Percentiles rank a stretch among this genome's conserved stretches.
Evolutionary conservation across 2,113 vertebrate species (phyloP).

Genomic region (Todiramphus saurophagus): DNA sequence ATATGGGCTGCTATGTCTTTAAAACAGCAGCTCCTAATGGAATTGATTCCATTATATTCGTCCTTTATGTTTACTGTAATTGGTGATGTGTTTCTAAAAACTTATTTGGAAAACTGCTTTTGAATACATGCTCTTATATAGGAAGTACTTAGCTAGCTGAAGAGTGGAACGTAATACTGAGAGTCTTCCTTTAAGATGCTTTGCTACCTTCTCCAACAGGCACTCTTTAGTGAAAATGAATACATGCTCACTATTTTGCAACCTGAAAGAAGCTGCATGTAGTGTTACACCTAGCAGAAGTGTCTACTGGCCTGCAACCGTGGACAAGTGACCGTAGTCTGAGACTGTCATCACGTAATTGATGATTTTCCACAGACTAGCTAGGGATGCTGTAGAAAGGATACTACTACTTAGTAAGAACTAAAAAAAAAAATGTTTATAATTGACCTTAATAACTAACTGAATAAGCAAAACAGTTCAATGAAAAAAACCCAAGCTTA

Average conservation of each 20-base stretch:
- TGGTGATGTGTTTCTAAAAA: neutral
- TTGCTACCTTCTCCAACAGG: neutral
- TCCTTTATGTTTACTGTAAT: neutral
- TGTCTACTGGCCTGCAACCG: neutral
- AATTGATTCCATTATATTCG: neutral
- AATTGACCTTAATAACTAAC: neutral
- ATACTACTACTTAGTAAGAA: neutral
- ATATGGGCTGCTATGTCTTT: slow-evolving; percentile 3
- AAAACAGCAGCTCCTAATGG: neutral
- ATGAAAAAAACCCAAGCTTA: neutral
- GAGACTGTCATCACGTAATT: neutral
- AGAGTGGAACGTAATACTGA: neutral
- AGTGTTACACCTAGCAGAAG: neutral
- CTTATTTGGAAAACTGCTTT: neutral
- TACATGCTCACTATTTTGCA: neutral
- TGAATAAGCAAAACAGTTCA: neutral
- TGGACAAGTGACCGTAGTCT: neutral
- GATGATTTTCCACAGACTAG: neutral
- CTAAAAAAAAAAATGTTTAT: neutral
- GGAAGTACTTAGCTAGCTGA: neutral
- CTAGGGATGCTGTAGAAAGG: neutral
- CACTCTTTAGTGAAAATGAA: neutral
- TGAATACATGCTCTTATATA: neutral
- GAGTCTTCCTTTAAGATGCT: neutral
- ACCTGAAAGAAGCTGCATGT: neutral